Percentiles rank a stretch among this genome's conserved stretches.
These are phyloP conservation scores for Cheilosia soror DNA, from an alignment of 2,888 invertebrate species.

Conservation along the genomic window DNA sequence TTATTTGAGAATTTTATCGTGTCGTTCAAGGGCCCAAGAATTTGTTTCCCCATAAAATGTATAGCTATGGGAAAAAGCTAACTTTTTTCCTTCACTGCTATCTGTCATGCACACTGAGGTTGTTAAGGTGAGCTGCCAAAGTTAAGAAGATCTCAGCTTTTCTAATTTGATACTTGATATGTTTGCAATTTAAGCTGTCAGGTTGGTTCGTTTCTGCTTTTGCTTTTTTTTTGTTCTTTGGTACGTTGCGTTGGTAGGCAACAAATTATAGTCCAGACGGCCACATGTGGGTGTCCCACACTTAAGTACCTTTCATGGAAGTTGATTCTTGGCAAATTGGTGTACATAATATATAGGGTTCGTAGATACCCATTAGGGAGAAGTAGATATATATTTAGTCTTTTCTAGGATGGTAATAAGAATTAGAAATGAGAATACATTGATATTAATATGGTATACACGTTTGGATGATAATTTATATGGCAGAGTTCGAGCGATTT, in stretches of 20 bases:
- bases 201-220: not conserved
- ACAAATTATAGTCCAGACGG: not conserved
- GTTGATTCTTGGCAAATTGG: not conserved
- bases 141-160: constrained; percentile 9
- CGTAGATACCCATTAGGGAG: not conserved
- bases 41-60: not conserved
- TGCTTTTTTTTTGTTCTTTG: not conserved
- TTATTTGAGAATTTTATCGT: not conserved
- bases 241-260: not conserved
- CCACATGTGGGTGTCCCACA: not conserved
- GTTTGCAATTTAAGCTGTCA: constrained; percentile 3
- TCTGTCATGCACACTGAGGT: not conserved
- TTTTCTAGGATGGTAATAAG: not conserved
- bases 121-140: constrained; percentile 1
- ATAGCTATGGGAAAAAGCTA: not conserved
- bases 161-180: constrained; percentile 20
- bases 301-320: not conserved
- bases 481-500: too few relatives aligned
- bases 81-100: not conserved
- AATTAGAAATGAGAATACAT: too few relatives aligned
- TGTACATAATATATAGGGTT: not conserved
- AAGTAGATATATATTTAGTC: not conserved
- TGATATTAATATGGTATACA: too few relatives aligned
- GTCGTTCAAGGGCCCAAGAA: not conserved
- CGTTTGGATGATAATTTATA: too few relatives aligned